Percentiles rank a stretch among this genome's conserved stretches.
Evolutionary conservation across 2,888 invertebrate species (phyloP).

Genomic region (Brenthis daphne): DNA sequence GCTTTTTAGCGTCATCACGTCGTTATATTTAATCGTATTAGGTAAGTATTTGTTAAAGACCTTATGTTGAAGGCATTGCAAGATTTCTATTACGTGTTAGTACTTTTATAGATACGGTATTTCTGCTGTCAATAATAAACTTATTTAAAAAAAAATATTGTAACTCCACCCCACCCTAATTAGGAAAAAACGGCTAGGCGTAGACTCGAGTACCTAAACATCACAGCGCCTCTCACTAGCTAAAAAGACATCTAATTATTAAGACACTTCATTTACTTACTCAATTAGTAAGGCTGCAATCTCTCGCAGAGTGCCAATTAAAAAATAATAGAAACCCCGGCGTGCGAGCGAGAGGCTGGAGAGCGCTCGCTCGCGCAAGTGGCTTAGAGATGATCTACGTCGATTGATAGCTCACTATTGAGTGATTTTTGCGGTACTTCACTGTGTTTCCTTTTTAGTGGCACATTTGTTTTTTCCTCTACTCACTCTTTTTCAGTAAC

Average conservation of each 20-base stretch:
- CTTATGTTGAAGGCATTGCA: background rate
- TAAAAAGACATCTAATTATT: constrained; percentile 77
- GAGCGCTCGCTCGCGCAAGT: constrained; percentile 55
- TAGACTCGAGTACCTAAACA: constrained; percentile 42
- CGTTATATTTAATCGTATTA: no score
- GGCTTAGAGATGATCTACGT: constrained; percentile 63
- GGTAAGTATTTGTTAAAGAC: no score
- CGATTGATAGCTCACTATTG: constrained; percentile 53
- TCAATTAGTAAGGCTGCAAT: constrained; percentile 76
- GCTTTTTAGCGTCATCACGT: no score
- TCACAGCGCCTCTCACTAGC: constrained; percentile 51
- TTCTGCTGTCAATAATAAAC: background rate
- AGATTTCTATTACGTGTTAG: background rate
- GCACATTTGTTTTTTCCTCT: constrained; percentile 31
- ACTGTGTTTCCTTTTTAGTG: constrained; percentile 37
- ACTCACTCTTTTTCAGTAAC: constrained; percentile 10
- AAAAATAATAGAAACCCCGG: constrained; percentile 74
- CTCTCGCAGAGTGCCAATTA: constrained; percentile 76
- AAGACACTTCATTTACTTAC: constrained; percentile 78
- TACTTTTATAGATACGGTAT: background rate
- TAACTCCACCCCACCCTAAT: constrained; percentile 40
- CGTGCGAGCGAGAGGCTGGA: constrained; percentile 62
- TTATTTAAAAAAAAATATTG: constrained; percentile 20
- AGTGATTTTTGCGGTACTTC: constrained; percentile 45
- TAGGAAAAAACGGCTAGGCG: constrained; percentile 42